Percentiles rank a stretch among this genome's conserved stretches.
Evolutionary conservation across 2,113 vertebrate species (phyloP).

Genomic region (Acinonyx jubatus): DNA sequence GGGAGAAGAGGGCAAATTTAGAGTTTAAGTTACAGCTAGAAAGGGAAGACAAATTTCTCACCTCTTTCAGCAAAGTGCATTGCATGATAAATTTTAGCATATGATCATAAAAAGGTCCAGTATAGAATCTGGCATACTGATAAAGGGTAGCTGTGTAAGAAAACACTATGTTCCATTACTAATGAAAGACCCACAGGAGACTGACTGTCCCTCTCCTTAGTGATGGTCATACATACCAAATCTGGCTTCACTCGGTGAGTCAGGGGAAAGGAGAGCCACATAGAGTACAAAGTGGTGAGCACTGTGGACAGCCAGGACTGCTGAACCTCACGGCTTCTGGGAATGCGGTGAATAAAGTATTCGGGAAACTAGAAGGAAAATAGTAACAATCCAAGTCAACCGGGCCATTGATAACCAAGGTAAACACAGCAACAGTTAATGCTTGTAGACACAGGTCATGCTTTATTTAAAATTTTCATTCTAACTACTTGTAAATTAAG

Average conservation of each 20-base stretch:
- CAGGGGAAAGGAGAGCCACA: conserved; percentile 89
- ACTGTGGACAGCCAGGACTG: conserved; percentile 93
- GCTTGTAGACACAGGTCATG: not conserved
- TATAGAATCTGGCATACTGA: not conserved
- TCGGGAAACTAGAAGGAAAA: conserved; percentile 80
- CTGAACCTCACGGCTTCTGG: conserved; percentile 94
- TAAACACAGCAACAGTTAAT: not conserved
- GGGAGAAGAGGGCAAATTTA: not conserved
- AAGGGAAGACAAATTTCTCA: conserved; percentile 15
- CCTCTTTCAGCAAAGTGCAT: not conserved
- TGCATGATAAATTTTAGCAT: not conserved
- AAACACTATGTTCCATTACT: not conserved
- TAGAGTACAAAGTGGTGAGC: conserved; percentile 88
- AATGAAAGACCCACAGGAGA: not conserved
- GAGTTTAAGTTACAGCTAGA: not conserved
- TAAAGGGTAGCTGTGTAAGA: not conserved
- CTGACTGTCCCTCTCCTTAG: not conserved
- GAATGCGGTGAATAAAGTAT: conserved; percentile 90
- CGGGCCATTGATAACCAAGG: not conserved
- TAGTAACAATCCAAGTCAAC: not conserved
- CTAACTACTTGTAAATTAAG: not conserved
- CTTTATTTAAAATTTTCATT: not conserved
- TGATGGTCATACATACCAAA: conserved; percentile 89
- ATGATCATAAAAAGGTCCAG: not conserved
- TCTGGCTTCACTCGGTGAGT: conserved; percentile 92